A percentile compares a stretch with the other conserved stretches of the same genome.
Conservation (phyloP, 1,140 invertebrate genomes). For the Drosophila takahashii region DNA sequence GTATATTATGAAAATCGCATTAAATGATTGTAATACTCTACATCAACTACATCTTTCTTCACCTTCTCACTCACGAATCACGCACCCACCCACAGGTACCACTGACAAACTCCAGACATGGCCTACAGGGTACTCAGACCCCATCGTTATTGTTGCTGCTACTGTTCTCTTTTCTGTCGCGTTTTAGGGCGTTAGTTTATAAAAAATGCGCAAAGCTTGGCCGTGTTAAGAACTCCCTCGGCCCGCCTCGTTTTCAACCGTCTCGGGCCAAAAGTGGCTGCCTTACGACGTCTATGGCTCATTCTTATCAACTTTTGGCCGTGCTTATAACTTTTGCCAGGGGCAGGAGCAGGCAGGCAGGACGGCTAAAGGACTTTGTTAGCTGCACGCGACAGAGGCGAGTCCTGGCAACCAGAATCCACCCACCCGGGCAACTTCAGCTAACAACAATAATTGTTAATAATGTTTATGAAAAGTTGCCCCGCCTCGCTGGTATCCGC, state of each 20-base stretch:
- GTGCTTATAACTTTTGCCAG: conserved; percentile 75
- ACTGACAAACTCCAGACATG: conserved; percentile 31
- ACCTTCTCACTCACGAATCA: conserved; percentile 10
- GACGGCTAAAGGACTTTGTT: conserved; percentile 54
- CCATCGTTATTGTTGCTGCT: conserved; percentile 33
- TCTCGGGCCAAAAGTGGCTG: conserved; percentile 62
- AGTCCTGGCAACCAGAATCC: conserved; percentile 29
- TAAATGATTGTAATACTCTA: too few relatives aligned
- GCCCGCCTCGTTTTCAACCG: background rate
- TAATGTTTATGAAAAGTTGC: conserved; percentile 82
- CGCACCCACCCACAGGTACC: conserved; percentile 7
- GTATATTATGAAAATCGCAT: too few relatives aligned
- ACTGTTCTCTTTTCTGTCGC: conserved; percentile 31
- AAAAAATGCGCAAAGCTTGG: conserved; percentile 77
- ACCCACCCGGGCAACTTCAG: conserved; percentile 62
- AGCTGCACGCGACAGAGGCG: conserved; percentile 69
- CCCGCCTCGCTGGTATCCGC: conserved; percentile 37
- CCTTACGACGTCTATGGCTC: conserved; percentile 80
- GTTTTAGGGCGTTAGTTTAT: conserved; percentile 71
- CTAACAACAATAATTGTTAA: conserved; percentile 83
- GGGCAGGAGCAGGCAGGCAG: conserved; percentile 1
- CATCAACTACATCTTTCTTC: too few relatives aligned
- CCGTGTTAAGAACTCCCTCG: conserved; percentile 73
- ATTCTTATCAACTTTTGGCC: conserved; percentile 81
- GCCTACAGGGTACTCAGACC: conserved; percentile 31